Conservation (phyloP, 2,888 invertebrate species). For the Tetanocera ferruginea region DNA sequence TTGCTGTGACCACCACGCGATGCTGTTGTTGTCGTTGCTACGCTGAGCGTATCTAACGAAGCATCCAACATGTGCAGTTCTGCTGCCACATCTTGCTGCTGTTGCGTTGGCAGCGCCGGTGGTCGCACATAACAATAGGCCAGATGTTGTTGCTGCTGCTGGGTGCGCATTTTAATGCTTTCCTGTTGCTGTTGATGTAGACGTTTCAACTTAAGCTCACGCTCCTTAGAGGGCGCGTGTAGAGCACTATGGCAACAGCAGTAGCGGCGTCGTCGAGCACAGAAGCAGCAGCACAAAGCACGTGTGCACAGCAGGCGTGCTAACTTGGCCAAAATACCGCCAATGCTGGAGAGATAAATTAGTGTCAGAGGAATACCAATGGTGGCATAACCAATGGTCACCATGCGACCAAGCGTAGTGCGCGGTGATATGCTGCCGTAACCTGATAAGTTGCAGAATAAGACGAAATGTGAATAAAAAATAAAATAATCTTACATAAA, state of each 20-base stretch:
- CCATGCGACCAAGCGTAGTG: conserved; percentile 86
- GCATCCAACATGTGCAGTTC: conserved; percentile 19
- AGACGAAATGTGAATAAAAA: not conserved
- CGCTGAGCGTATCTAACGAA: conserved; percentile 44
- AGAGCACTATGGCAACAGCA: conserved; percentile 77
- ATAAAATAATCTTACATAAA: too few species aligned
- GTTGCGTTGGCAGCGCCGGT: conserved; percentile 55
- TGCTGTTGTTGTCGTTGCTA: conserved; percentile 70
- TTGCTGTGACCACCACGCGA: conserved; percentile 70
- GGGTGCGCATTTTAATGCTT: conserved; percentile 22
- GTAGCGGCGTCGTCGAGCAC: conserved; percentile 75
- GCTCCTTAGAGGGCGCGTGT: conserved; percentile 84
- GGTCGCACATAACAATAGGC: conserved; percentile 42
- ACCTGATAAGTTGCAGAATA: conserved; percentile 71
- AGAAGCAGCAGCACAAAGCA: conserved; percentile 80
- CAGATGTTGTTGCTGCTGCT: conserved; percentile 57
- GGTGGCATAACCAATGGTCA: conserved; percentile 85
- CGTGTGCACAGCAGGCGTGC: conserved; percentile 83
- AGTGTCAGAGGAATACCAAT: conserved; percentile 87
- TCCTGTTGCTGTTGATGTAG: conserved; percentile 69
- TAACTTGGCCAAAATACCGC: conserved; percentile 82
- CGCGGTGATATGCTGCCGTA: conserved; percentile 90
- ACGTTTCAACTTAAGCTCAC: conserved; percentile 78
- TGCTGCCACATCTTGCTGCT: conserved; percentile 58
- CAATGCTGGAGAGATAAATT: conserved; percentile 85